Percentiles rank a stretch among this genome's conserved stretches.
phyloP scores from a whole-genome alignment of 2,797 vertebrate species.

The Enteromius treurensis region DNA sequence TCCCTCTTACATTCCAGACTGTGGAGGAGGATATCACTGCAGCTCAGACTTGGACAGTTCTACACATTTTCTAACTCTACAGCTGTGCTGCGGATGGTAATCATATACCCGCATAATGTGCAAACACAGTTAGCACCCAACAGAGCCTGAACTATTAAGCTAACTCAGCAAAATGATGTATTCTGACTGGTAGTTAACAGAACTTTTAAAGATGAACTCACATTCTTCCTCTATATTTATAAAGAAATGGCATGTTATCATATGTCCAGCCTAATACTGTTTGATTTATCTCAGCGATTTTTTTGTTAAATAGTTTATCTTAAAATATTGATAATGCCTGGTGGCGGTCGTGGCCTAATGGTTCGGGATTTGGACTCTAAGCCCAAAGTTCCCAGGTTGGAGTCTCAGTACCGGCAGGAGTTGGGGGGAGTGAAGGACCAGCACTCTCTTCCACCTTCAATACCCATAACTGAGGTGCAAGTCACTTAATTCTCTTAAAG shows the following conservation, averaged over 20 bases:
- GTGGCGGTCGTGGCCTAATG: not conserved
- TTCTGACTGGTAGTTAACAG: not conserved
- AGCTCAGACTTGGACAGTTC: constrained; percentile 41
- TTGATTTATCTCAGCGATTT: not conserved
- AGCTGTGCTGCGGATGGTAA: constrained; percentile 33
- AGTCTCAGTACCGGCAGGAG: not conserved
- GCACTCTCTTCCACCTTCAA: not conserved
- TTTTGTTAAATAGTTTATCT: not conserved
- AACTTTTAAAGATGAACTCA: not conserved
- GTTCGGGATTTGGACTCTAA: not conserved
- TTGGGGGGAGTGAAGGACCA: not conserved
- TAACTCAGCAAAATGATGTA: not conserved
- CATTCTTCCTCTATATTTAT: not conserved
- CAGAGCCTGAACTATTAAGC: constrained; percentile 7
- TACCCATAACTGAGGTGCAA: not conserved
- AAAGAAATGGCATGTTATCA: not conserved
- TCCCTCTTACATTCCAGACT: constrained; percentile 42
- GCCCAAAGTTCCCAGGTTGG: not conserved
- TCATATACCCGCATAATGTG: constrained; percentile 13
- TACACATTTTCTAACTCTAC: constrained; percentile 9
- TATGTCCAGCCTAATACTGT: not conserved
- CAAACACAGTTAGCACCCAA: constrained; percentile 10
- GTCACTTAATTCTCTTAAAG: not conserved
- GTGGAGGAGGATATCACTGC: constrained; percentile 36
- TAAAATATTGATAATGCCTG: not conserved